A percentile compares a stretch with the other conserved stretches of the same genome.
Conservation (phyloP, 1,140 invertebrate species). For the Drosophila persimilis region DNA sequence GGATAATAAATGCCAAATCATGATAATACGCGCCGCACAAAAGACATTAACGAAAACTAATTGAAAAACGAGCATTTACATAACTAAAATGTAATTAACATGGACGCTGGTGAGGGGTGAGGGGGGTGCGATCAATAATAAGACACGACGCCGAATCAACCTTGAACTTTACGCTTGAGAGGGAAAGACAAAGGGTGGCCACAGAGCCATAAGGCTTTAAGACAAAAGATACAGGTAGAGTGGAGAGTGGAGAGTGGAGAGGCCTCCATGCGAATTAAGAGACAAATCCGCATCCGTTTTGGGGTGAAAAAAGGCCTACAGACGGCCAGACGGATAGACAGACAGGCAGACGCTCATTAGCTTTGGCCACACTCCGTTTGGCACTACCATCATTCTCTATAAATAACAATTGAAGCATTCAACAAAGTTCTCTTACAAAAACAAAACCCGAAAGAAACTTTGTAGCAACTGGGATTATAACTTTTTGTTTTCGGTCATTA, state of each 20-base stretch:
- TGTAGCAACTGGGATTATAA: conserved; percentile 62
- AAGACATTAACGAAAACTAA: conserved; percentile 64
- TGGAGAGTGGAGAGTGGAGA: conserved; percentile 18
- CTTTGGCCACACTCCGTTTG: conserved; percentile 60
- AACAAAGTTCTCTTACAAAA: conserved; percentile 20
- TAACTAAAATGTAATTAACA: conserved; percentile 75
- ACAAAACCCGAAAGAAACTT: conserved; percentile 35
- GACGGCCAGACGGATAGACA: not conserved
- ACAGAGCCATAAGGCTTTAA: conserved; percentile 24
- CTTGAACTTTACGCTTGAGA: conserved; percentile 56
- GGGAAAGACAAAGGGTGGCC: conserved; percentile 16
- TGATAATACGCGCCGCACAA: conserved; percentile 42
- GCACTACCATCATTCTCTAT: conserved; percentile 74
- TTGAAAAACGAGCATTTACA: conserved; percentile 73
- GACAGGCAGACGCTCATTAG: conserved; percentile 59
- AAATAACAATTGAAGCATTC: conserved; percentile 80
- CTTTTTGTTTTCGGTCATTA: conserved; percentile 13
- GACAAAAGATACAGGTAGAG: not conserved
- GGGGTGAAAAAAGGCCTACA: conserved; percentile 44
- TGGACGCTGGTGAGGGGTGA: conserved; percentile 17
- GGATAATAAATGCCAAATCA: conserved; percentile 45
- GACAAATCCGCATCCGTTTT: conserved; percentile 44
- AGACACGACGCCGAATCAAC: conserved; percentile 49
- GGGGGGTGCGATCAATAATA: conserved; percentile 66
- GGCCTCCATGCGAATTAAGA: conserved; percentile 53